Evolutionary conservation across 2,888 invertebrate species (phyloP), one percentile per base, ranked within the genome.

Genomic region (Rhamnusium bicolor): DNA sequence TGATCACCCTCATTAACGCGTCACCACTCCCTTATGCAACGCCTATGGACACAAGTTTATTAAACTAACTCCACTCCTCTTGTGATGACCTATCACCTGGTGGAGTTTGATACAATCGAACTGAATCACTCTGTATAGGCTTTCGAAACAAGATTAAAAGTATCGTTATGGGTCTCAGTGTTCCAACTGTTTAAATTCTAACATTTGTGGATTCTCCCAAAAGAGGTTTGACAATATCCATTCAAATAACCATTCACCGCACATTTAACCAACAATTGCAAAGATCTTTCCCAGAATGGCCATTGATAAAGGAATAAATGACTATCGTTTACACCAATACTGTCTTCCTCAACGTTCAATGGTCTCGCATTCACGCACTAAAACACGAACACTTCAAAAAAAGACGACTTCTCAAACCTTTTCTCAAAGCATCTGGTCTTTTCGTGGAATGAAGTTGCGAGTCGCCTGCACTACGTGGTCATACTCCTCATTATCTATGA

Each of bases 291-390:
- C 61, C 46, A 21, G 46, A 10, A 40, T 19, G 61, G 16, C 40
- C 32, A 24, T 40, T 21, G n/a, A 14, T 24, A 10, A 12, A n/a
- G 19, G 16, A 46, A 18, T 46, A 24, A 46, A 16, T 16, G 46
- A 40, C 19, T 46, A 58, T 32, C 58, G 58, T 58, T 32, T 29
- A 14, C 32, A 46, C 61, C n/a, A 46, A 61, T 61, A 61, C 51
- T 53, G 32, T 53, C 56, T 67, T 67, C 67, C 67, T 46, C 67
- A 67, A 67, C 67, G 10, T 51, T 67, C 67, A 67, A 67, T 67
- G 67, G 67, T 18, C n/a, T 19, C 53, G 53, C 56, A 67, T 19
- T 61, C 67, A 67, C 54, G 65, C 40, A 46, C n/a, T 46, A 40
- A 61, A 16, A 46, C 40, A 61, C 16, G 32, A 46, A 40, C 21